Evolutionary conservation across 2,888 invertebrate genomes (phyloP), one percentile per base, ranked within the genome.

Genomic region (Andrena haemorrhoa): DNA sequence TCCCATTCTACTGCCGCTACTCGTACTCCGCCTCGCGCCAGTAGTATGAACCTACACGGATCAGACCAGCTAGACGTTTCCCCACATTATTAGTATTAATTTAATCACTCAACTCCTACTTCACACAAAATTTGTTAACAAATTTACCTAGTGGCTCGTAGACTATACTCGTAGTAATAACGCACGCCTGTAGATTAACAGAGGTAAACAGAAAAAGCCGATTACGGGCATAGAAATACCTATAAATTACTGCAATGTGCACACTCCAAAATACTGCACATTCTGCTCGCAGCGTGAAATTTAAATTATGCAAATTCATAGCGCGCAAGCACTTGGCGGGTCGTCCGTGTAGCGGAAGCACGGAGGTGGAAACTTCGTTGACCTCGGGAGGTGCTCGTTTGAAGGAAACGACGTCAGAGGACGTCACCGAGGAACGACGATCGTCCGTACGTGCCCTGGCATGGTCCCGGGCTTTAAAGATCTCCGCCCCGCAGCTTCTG

Each of bases 271-370:
- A 41, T 51, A 26, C 56, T 20, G 23, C 10, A 56, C 20, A 23
- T 26, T 56, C 56, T 26, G 56, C 26, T 20, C 10, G 10, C 26
- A 56, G 23, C 20, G 56, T 56, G 83, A 86, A 89, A 90, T 91
- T 89, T 87, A 90, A 90, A 90, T 90, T 88, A 89, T 87, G 90
- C 72, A 87, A 91, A 90, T 89, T 90, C 86, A 86, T 89, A 87
- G 88, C 82, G 81, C 77, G 80, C 82, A 82, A 89, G 88, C 86
- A 86, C 86, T 87, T 88, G 84, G 84, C 84, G 86, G 87, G 86
- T 88, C 82, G 82, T 77, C 79, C 77, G 80, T 72, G 81, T 76
- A 86, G 84, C 86, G 74, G 29, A 23, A 23, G 16, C 76, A 56
- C 66, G 16, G 60, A 51, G 31, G 12, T n/a, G 20, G 74, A 64